Conservation (phyloP, 1,140 invertebrate genomes). For the Cephus cinctus region DNA sequence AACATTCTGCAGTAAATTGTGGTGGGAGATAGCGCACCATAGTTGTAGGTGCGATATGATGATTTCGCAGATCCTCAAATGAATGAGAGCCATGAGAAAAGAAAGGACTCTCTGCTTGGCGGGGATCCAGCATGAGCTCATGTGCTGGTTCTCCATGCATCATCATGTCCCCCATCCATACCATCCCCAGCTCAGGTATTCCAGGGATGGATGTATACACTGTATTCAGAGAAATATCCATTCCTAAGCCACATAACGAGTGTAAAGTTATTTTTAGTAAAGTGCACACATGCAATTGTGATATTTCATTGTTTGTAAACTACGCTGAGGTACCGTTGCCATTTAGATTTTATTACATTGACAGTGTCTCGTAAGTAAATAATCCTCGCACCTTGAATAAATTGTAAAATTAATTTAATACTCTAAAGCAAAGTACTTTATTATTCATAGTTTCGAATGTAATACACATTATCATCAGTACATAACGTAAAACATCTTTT, state of each 20-base stretch:
- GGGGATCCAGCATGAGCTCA: conserved; percentile 60
- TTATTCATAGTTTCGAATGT: background rate
- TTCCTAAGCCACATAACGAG: no score
- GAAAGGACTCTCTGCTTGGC: conserved; percentile 58
- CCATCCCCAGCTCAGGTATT: conserved; percentile 67
- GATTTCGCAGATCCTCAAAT: conserved; percentile 60
- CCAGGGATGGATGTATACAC: conserved; percentile 58
- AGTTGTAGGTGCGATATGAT: conserved; percentile 54
- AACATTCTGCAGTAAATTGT: conserved; percentile 46
- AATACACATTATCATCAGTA: background rate
- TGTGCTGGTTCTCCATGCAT: conserved; percentile 58
- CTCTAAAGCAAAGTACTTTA: conserved; percentile 19
- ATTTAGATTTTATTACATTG: no score
- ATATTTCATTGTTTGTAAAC: no score
- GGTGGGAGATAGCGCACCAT: conserved; percentile 55
- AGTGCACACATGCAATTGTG: no score
- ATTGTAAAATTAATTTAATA: conserved; percentile 20
- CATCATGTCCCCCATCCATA: conserved; percentile 71
- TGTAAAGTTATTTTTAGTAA: no score
- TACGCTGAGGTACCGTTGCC: no score
- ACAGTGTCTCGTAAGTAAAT: no score
- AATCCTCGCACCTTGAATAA: conserved; percentile 25
- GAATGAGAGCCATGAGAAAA: conserved; percentile 60
- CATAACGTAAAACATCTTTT: background rate
- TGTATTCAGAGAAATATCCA: conserved; percentile 48